Conservation (phyloP, 2,888 invertebrate species). For the Celastrina argiolus region DNA sequence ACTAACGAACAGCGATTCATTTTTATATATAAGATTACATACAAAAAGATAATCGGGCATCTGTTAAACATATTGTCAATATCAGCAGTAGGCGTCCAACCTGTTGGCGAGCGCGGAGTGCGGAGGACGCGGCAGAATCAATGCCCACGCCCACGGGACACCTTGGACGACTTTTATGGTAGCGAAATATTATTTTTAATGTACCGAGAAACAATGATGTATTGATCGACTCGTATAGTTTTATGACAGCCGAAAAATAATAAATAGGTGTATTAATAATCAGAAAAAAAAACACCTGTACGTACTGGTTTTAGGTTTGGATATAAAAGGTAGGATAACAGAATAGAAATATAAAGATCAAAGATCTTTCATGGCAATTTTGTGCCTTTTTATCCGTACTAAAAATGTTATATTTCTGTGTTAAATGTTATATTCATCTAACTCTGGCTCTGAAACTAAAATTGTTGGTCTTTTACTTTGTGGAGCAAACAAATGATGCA, state of each 20-base stretch:
- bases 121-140: constrained; percentile 54
- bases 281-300: background rate
- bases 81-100: constrained; percentile 49
- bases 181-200: constrained; percentile 25
- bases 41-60: too few species aligned
- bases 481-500: too few species aligned
- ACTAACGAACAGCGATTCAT: too few species aligned
- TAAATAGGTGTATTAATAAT: background rate
- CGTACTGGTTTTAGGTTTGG: background rate
- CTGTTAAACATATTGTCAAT: background rate
- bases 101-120: constrained; percentile 52
- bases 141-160: constrained; percentile 56
- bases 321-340: too few species aligned
- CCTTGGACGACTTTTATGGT: constrained; percentile 51
- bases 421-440: too few species aligned
- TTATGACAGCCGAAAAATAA: background rate
- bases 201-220: constrained; percentile 22
- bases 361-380: too few species aligned
- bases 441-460: too few species aligned
- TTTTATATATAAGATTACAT: too few species aligned
- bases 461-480: too few species aligned
- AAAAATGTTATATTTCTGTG: too few species aligned
- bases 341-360: too few species aligned
- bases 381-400: too few species aligned
- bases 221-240: constrained; percentile 13